These are phyloP conservation scores for Luperina nickerlii DNA, from an alignment of 2,888 invertebrate species.

Conservation along the genomic window DNA sequence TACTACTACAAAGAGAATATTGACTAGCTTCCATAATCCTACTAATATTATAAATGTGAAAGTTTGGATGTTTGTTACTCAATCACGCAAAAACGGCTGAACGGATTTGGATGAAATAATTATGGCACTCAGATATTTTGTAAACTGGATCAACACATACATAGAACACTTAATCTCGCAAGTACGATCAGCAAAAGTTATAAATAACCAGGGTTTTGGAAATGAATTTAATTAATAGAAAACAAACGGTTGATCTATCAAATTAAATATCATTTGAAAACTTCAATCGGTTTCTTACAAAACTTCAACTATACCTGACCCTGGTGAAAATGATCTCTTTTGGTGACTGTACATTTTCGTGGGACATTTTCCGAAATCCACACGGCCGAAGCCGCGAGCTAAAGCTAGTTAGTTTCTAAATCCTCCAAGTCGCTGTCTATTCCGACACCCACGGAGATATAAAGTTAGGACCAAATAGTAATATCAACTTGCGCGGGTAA, in stretches of 20 bases:
- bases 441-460: slow-evolving; percentile 9
- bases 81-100: not conserved
- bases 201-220: too few species aligned
- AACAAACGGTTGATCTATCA: not conserved
- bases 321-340: not conserved
- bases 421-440: not conserved
- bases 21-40: not conserved
- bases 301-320: not conserved
- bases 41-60: not conserved
- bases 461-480: not conserved
- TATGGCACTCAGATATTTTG: not conserved
- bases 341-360: not conserved
- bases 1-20: not conserved
- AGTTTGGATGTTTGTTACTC: not conserved
- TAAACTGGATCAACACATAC: not conserved
- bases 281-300: not conserved
- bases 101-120: not conserved
- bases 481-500: slow-evolving; percentile 17
- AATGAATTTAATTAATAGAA: not conserved
- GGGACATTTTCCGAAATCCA: not conserved
- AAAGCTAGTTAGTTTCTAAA: slow-evolving; percentile 3
- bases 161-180: not conserved
- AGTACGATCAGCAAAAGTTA: not conserved
- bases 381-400: not conserved
- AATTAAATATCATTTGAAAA: too few species aligned